Base-by-base conservation (phyloP, 2,888 invertebrate species). In the Limnephilus marmoratus region DNA sequence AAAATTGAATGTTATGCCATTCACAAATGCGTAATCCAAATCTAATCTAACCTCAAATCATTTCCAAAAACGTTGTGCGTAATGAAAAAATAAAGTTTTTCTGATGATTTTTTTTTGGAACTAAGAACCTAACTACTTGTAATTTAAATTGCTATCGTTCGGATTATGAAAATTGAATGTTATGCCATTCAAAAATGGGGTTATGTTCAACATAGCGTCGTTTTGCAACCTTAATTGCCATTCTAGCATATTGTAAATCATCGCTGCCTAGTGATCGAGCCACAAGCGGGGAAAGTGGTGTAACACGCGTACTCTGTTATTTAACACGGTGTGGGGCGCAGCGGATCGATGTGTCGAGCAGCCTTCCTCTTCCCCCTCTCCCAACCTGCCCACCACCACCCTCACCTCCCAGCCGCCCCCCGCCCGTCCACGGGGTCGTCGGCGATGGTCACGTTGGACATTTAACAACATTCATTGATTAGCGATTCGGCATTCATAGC, bases 381-480 rank as follows among this genome's bases (percentile, higher is more conserved):
- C 91, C 68, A n/a, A 9, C 87, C n/a, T 37, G 0, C 88, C 83
- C 89, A 82, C 89, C 24, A 9, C 2, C 45, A 45, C 45, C 45
- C 24, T 29, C 80, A 68, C 41, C 91, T 81, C 45, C n/a, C 45
- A 7, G 37, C 41, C 15, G 2, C 87, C 34, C 0, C 88, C 83
- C 85, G 41, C 89, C 34, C 13, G 31, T 15, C 82, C 29, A 9
- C 83, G 31, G 34, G 41, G 18, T 24, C 41, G 29, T 34, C 89
- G 24, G 34, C 89, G 37, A 37, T 37, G 81, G 31, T 90, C 90
- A 81, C 82, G 81, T 83, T 68, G 68, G 68, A n/a, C 29, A 85
- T 85, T 90, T 90, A 85, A 90, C 85, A 85, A 85, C 90, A 86
- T 68, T 53, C 90, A 90, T 90, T 90, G 90, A 90, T 90, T 90